Evolutionary conservation across 2,888 invertebrate genomes (phyloP).

Genomic region (Drosophila robusta): DNA sequence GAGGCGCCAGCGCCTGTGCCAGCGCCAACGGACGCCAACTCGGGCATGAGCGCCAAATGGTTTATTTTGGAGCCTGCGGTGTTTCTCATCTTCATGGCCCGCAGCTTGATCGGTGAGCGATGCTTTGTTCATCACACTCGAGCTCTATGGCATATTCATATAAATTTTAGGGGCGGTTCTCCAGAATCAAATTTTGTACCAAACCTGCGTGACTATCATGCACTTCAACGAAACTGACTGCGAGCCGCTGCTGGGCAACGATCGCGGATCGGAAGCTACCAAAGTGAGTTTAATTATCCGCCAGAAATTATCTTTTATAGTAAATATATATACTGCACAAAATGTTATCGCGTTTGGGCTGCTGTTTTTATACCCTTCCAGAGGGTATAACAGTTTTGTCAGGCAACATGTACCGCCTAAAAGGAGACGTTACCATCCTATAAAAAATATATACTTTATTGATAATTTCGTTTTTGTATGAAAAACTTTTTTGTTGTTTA

Average conservation of each 20-base stretch:
- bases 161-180: slow-evolving; percentile 85
- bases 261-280: slow-evolving; percentile 86
- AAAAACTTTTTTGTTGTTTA: no score
- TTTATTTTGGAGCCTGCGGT: slow-evolving; percentile 84
- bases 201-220: slow-evolving; percentile 88
- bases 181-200: slow-evolving; percentile 89
- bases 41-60: slow-evolving; percentile 33
- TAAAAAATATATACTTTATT: not conserved
- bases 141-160: not conserved
- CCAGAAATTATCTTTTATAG: slow-evolving; percentile 1
- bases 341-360: not conserved
- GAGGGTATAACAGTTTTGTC: not conserved
- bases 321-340: no score
- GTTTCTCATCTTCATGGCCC: slow-evolving; percentile 81
- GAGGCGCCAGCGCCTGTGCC: slow-evolving; percentile 17
- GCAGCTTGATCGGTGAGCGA: slow-evolving; percentile 81
- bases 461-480: not conserved
- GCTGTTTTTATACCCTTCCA: not conserved
- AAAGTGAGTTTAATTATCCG: slow-evolving; percentile 72
- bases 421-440: not conserved
- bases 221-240: slow-evolving; percentile 88
- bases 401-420: no score
- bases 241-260: slow-evolving; percentile 78
- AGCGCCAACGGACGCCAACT: not conserved
- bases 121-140: not conserved